phyloP scores from a whole-genome alignment of 1,140 invertebrate genomes.

The Drosophila tani region DNA sequence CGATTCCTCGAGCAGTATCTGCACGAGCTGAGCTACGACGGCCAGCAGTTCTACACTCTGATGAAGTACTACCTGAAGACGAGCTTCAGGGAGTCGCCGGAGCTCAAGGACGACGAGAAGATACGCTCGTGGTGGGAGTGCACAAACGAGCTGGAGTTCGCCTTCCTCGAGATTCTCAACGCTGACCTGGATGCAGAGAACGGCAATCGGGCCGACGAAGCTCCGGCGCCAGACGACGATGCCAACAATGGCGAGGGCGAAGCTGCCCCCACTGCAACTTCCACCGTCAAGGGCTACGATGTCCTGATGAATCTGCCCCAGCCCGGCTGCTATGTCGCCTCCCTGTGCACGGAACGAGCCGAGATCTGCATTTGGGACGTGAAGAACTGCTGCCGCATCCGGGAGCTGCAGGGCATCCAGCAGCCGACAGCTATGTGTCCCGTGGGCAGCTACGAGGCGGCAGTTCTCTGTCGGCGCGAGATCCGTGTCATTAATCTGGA shows the following conservation, averaged over 20 bases:
- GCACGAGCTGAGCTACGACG: conserved; percentile 90
- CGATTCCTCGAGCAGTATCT: conserved; percentile 89
- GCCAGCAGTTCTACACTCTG: conserved; percentile 91
- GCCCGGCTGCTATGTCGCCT: conserved; percentile 88
- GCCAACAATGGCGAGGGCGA: background rate
- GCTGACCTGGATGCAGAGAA: conserved; percentile 59
- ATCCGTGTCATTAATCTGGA: conserved; percentile 92
- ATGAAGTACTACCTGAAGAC: conserved; percentile 87
- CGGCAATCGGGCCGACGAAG: conserved; percentile 16
- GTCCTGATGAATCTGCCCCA: conserved; percentile 77
- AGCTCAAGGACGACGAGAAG: conserved; percentile 74
- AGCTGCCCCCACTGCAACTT: background rate
- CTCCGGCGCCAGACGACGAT: background rate
- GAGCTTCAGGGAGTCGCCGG: conserved; percentile 72
- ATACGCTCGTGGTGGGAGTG: conserved; percentile 74
- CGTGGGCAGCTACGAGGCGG: conserved; percentile 90
- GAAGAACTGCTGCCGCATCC: conserved; percentile 87
- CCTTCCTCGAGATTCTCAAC: conserved; percentile 81
- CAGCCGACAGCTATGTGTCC: conserved; percentile 90
- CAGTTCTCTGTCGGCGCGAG: conserved; percentile 93
- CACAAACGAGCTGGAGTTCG: conserved; percentile 74
- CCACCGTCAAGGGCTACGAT: conserved; percentile 65
- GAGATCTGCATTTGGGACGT: conserved; percentile 93
- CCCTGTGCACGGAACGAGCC: conserved; percentile 89
- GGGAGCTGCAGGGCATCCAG: conserved; percentile 89